A percentile compares a stretch with the other conserved stretches of the same genome.
These are phyloP conservation scores for Dendroctonus valens DNA, from an alignment of 1,140 invertebrate species.

Conservation along the genomic window DNA sequence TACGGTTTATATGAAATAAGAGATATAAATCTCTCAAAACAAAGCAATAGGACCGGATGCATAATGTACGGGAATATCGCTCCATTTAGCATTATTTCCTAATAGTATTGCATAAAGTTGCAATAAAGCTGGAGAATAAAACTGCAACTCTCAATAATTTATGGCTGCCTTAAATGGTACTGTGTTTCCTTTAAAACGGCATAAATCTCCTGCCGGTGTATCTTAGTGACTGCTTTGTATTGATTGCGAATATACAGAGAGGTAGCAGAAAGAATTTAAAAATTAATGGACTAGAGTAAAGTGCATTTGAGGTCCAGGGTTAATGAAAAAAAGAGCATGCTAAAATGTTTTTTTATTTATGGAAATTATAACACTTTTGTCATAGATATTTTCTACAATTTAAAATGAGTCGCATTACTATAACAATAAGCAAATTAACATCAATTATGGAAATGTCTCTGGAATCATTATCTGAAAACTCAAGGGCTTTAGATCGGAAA, in stretches of 20 bases:
- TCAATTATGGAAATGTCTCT: too few species aligned
- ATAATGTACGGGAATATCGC: slow-evolving; percentile 8
- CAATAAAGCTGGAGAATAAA: slow-evolving; percentile 14
- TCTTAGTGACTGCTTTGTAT: slow-evolving; percentile 2
- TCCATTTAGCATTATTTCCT: slow-evolving; percentile 23
- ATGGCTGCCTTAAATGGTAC: slow-evolving; percentile 19
- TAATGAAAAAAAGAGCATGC: too few species aligned
- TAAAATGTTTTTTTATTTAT: too few species aligned
- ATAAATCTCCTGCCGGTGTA: slow-evolving; percentile 5
- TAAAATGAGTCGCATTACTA: too few species aligned
- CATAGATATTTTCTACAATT: too few species aligned
- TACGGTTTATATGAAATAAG: neutral
- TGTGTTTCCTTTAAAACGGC: slow-evolving; percentile 14
- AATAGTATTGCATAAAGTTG: slow-evolving; percentile 22
- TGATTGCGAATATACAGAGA: neutral
- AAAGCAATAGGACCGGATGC: slow-evolving; percentile 2
- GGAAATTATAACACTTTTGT: too few species aligned
- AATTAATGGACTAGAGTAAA: too few species aligned
- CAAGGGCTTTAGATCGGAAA: too few species aligned
- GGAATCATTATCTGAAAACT: too few species aligned
- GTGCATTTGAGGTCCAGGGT: too few species aligned
- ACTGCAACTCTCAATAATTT: slow-evolving; percentile 13
- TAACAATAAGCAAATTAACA: too few species aligned
- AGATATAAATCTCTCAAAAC: slow-evolving; percentile 5
- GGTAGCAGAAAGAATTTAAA: neutral